Conservation (phyloP, 2,113 vertebrate species). For the Rhinoderma darwinii region DNA sequence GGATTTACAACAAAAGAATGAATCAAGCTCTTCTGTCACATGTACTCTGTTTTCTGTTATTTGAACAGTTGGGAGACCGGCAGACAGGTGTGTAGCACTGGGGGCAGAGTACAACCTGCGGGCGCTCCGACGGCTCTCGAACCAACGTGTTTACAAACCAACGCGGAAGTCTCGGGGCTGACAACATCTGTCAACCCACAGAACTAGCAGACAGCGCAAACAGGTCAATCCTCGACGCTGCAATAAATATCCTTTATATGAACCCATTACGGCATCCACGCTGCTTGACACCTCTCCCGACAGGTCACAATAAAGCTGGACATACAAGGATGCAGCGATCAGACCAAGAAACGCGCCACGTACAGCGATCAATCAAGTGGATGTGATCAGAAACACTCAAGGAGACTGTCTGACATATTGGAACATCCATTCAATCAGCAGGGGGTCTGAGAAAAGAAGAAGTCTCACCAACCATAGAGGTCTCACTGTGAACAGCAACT, state of each 20-base stretch:
- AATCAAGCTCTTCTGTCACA: too few relatives aligned
- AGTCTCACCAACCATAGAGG: too few relatives aligned
- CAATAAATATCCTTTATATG: not conserved
- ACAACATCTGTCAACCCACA: too few relatives aligned
- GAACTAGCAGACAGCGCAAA: too few relatives aligned
- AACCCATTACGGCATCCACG: not conserved
- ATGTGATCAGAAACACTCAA: not conserved
- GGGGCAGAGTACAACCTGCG: not conserved
- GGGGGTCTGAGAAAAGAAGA: too few relatives aligned
- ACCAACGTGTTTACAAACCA: not conserved
- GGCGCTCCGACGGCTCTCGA: not conserved
- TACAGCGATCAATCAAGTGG: not conserved
- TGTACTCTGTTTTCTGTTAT: not conserved
- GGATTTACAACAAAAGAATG: too few relatives aligned
- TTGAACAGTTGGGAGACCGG: constrained; percentile 1
- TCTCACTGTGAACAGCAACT: too few relatives aligned
- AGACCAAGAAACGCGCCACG: not conserved
- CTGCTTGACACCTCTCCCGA: not conserved
- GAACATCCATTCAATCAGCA: too few relatives aligned
- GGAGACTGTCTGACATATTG: too few relatives aligned
- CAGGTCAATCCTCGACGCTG: not conserved
- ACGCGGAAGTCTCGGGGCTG: not conserved
- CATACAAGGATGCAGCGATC: not conserved
- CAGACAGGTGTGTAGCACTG: not conserved
- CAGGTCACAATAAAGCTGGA: not conserved